Base-by-base conservation (phyloP, 2,888 invertebrate species). In the Neocrepidodera transversa region DNA sequence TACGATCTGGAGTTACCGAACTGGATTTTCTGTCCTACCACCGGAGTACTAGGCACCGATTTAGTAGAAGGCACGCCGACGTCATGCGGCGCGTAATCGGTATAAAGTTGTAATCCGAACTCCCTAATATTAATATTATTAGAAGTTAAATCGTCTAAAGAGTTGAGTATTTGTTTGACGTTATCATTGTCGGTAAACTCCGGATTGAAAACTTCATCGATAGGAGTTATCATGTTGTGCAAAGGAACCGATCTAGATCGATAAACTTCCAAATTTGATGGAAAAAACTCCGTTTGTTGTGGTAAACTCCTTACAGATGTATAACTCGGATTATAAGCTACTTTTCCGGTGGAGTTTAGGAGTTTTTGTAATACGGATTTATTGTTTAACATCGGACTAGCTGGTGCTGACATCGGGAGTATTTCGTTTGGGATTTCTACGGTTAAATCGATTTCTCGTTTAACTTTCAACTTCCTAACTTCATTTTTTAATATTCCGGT, bases 221-320 rank as follows among this genome's bases (percentile, higher is more conserved):
- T 40, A n/a, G 58, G 56, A 30, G 52, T 57, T 1, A 62, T 52
- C 70, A 71, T 70, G 35, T 71, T 70, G 48, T 69, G 69, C 13
- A 75, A 53, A 0, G 93, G 93, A 47, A 92, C 93, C 10, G 92
- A 92, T 71, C 92, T 92, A 5, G 92, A 92, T 51, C 93, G 82
- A 62, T 75, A 79, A 58, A 54, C 66, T 43, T 71, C 60, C 55
- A 69, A 54, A 53, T 64, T 70, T 8, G 68, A 58, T 54, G 82
- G 84, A 1, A 84, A 83, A 54, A 50, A 53, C 40, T 68, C 68
- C 8, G 63, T 58, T 28, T 47, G 64, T 11, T 49, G 23, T 2
- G 49, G 14, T 11, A 58, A 26, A 16, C 58, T 68, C 30, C 58
- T 64, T 35, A 63, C 32, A 48, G 63, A 42, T 18, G 67, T 68